phyloP scores from a whole-genome alignment of 1,140 invertebrate species.

The Diorhabda sublineata region DNA sequence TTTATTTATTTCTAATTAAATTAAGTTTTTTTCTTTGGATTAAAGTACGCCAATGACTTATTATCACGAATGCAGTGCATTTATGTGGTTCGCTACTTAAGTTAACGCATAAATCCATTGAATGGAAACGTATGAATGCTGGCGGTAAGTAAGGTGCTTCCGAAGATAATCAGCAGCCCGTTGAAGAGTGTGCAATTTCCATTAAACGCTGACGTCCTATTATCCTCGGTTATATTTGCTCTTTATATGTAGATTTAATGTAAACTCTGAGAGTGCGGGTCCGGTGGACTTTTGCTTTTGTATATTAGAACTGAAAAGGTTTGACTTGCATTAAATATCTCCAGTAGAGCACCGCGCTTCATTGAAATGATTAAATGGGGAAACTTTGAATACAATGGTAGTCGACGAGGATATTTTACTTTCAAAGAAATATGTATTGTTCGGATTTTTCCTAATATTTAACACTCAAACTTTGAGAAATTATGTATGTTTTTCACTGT shows the following conservation, averaged over 20 bases:
- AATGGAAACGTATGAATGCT: constrained; percentile 2
- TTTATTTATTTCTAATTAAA: too few relatives aligned
- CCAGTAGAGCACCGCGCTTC: not conserved
- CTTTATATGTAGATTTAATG: constrained; percentile 3
- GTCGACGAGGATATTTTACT: too few relatives aligned
- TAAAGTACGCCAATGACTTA: not conserved
- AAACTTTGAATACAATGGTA: too few relatives aligned
- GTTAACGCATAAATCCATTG: not conserved
- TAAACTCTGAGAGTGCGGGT: not conserved
- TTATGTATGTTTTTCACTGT: too few relatives aligned
- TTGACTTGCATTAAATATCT: constrained; percentile 1
- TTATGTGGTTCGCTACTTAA: not conserved
- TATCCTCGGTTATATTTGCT: constrained; percentile 2
- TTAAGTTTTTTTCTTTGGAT: too few relatives aligned
- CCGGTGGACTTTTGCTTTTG: not conserved
- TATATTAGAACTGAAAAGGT: not conserved
- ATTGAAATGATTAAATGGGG: too few relatives aligned
- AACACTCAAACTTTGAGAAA: too few relatives aligned
- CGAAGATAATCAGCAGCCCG: not conserved
- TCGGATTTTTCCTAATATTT: too few relatives aligned
- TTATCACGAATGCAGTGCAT: not conserved
- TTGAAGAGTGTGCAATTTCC: constrained; percentile 1
- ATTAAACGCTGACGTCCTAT: constrained; percentile 1
- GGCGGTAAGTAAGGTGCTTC: constrained; percentile 1
- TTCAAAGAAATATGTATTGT: too few relatives aligned